Percentiles rank a stretch among this genome's conserved stretches.
Conservation (phyloP, 2,888 invertebrate species). For the Tinea pellionella region DNA sequence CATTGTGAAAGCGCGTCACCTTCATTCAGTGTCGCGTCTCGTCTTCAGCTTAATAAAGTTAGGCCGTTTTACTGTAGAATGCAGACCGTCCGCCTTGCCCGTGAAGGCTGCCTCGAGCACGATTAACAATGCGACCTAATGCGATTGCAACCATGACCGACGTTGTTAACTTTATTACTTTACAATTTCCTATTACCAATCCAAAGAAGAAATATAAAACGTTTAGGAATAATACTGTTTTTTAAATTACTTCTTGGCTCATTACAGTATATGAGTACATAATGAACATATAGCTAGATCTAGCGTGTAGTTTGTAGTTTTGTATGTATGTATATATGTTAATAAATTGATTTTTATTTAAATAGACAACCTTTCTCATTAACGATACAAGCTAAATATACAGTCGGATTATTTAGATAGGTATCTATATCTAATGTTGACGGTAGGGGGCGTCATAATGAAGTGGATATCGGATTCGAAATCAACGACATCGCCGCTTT, state of each 20-base stretch:
- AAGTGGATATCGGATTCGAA: conserved; percentile 48
- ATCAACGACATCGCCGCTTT: conserved; percentile 55
- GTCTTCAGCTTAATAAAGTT: conserved; percentile 55
- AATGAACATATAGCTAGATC: too few species aligned
- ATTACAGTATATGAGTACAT: too few species aligned
- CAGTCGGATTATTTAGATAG: neutral
- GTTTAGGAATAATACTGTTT: too few species aligned
- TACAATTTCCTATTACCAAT: neutral
- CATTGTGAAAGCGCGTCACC: conserved; percentile 65
- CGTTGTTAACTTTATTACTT: neutral
- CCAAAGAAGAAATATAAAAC: neutral
- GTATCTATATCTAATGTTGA: neutral
- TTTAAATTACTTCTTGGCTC: too few species aligned
- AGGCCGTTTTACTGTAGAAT: conserved; percentile 22
- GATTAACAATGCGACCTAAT: conserved; percentile 2
- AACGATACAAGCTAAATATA: too few species aligned
- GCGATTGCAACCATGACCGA: neutral
- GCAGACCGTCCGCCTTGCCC: neutral
- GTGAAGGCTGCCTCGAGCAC: neutral
- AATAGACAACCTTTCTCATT: too few species aligned
- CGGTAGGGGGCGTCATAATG: conserved; percentile 8
- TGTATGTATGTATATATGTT: too few species aligned
- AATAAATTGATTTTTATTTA: too few species aligned
- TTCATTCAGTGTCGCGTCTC: conserved; percentile 51
- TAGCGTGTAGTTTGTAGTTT: too few species aligned